phyloP scores from a whole-genome alignment of 2,797 vertebrate genomes.

The Aphelocoma californica region DNA sequence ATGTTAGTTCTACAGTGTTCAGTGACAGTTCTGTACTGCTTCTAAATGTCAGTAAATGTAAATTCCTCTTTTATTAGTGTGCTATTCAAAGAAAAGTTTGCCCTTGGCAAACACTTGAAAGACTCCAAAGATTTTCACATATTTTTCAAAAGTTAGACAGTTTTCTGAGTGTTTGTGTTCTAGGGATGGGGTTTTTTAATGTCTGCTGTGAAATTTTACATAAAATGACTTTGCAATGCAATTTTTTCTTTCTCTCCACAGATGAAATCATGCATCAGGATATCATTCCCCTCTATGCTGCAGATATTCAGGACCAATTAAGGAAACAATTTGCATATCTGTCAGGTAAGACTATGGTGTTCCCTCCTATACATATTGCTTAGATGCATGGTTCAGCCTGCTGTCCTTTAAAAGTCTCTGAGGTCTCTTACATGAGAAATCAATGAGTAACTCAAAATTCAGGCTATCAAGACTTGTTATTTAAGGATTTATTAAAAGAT shows the following conservation, averaged over 20 bases:
- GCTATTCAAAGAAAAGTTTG: background rate
- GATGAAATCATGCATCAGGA: slow-evolving; percentile 99
- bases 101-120: background rate
- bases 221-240: background rate
- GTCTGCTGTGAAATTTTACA: background rate
- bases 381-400: background rate
- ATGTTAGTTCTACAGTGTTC: background rate
- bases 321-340: slow-evolving; percentile 93
- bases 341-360: slow-evolving; percentile 79
- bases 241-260: slow-evolving; percentile 42
- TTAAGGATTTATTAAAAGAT: background rate
- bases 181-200: background rate
- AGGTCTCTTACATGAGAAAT: background rate
- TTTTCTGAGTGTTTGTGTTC: background rate
- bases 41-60: background rate
- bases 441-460: background rate
- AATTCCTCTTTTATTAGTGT: background rate
- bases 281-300: slow-evolving; percentile 85
- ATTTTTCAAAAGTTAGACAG: background rate
- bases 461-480: background rate
- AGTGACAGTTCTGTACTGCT: background rate
- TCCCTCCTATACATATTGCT: background rate
- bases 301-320: slow-evolving; percentile 91
- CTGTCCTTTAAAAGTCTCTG: background rate
- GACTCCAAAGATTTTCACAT: background rate